phyloP scores from a whole-genome alignment of 2,888 invertebrate species.

The Lycaena phlaeas region DNA sequence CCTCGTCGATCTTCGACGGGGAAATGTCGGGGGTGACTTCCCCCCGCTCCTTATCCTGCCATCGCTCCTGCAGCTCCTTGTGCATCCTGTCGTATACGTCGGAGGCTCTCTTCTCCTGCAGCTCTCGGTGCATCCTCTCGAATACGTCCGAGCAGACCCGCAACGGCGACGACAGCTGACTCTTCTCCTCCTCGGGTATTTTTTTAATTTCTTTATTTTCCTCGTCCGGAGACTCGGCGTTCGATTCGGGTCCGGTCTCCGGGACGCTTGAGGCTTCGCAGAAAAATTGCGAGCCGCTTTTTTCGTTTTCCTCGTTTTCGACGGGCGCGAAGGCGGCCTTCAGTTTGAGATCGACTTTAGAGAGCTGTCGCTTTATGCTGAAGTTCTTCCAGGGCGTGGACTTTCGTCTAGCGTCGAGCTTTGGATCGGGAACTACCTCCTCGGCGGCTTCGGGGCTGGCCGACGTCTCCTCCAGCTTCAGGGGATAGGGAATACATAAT shows the following conservation, averaged over 20 bases:
- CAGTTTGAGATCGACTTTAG: conserved; percentile 82
- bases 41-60: conserved; percentile 47
- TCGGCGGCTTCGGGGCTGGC: conserved; percentile 33
- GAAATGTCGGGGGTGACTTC: conserved; percentile 24
- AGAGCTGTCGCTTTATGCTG: conserved; percentile 86
- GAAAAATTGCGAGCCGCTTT: conserved; percentile 53
- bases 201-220: conserved; percentile 23
- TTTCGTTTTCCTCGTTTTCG: conserved; percentile 43
- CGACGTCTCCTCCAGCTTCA: conserved; percentile 49
- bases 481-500: conserved; percentile 45
- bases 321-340: conserved; percentile 75
- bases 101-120: conserved; percentile 40
- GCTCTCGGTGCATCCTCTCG: conserved; percentile 54
- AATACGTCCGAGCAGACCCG: conserved; percentile 52
- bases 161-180: conserved; percentile 36
- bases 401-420: conserved; percentile 72
- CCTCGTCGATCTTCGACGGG: conserved; percentile 31
- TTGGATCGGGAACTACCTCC: conserved; percentile 30
- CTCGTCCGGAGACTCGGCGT: conserved; percentile 29
- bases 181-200: conserved; percentile 24
- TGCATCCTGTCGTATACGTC: conserved; percentile 60
- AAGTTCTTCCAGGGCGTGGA: conserved; percentile 84
- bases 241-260: conserved; percentile 32
- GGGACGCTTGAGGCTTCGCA: conserved; percentile 37
- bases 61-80: conserved; percentile 56